Evolutionary conservation across 2,113 vertebrate species (phyloP).

Genomic region (Aegotheles bennettii): DNA sequence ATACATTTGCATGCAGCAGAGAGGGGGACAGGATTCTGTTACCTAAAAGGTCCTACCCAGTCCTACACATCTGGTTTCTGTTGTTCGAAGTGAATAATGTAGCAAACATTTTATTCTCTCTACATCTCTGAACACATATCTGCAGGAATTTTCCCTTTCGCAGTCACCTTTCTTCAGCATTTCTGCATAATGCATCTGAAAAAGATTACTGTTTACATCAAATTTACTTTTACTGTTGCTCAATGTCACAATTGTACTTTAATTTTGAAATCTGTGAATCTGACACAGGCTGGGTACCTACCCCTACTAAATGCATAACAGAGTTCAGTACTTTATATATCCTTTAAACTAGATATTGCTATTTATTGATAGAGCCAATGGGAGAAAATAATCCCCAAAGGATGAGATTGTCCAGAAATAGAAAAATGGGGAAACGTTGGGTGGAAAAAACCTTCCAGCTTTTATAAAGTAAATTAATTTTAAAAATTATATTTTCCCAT

Average conservation of each 20-base stretch:
- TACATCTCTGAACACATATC: background rate
- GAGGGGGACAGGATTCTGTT: background rate
- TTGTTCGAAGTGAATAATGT: background rate
- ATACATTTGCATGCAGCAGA: background rate
- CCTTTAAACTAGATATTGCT: background rate
- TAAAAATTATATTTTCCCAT: background rate
- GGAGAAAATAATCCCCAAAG: background rate
- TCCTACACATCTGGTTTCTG: background rate
- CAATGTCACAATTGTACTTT: background rate
- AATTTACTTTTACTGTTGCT: background rate
- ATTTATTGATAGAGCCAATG: background rate
- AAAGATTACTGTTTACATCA: background rate
- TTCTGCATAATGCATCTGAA: background rate
- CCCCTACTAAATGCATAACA: background rate
- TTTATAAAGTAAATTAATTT: background rate
- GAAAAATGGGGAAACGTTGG: background rate
- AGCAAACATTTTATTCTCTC: background rate
- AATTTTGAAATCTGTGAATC: background rate
- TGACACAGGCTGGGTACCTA: background rate
- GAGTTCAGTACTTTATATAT: background rate
- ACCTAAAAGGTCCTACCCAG: background rate
- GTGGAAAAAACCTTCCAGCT: background rate
- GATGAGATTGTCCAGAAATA: background rate
- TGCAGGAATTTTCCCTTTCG: background rate
- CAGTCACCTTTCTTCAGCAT: background rate